phyloP scores from a whole-genome alignment of 2,113 vertebrate genomes.

The Eptesicus fuscus region DNA sequence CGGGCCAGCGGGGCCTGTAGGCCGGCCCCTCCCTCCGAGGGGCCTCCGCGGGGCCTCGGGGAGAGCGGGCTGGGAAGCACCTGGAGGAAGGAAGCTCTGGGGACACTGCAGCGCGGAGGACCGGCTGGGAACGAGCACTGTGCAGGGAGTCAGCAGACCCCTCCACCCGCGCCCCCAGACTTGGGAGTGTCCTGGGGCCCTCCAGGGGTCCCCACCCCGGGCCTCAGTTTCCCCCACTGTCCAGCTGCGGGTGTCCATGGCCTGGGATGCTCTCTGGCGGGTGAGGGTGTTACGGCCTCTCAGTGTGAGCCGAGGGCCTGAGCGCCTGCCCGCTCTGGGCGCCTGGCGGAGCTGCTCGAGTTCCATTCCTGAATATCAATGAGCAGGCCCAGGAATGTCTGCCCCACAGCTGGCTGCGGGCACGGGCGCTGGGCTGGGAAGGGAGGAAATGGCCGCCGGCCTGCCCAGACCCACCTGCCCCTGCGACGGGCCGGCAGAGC shows the following conservation, averaged over 20 bases:
- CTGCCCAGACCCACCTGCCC: conserved; percentile 27
- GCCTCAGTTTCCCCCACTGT: conserved; percentile 12
- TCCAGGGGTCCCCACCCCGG: background rate
- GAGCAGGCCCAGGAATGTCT: conserved; percentile 77
- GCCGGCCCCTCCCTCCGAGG: background rate
- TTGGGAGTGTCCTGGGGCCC: background rate
- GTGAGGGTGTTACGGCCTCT: background rate
- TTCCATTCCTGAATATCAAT: conserved; percentile 79
- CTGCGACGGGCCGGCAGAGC: background rate
- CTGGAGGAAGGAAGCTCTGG: background rate
- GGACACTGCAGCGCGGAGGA: background rate
- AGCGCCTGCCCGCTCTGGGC: conserved; percentile 40
- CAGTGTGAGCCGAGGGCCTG: background rate
- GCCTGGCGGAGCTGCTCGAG: conserved; percentile 8
- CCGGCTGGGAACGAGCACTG: background rate
- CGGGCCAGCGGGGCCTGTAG: background rate
- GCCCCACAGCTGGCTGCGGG: conserved; percentile 66
- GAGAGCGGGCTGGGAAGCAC: background rate
- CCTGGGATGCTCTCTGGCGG: conserved; percentile 46
- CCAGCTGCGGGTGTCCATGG: background rate
- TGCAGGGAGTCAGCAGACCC: background rate
- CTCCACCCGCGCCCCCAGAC: rapidly evolving
- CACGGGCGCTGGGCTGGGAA: background rate
- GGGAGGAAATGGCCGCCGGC: background rate
- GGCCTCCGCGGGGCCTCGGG: background rate